Conservation (phyloP, 2,888 invertebrate species). For the Balanococcus diminutus region DNA sequence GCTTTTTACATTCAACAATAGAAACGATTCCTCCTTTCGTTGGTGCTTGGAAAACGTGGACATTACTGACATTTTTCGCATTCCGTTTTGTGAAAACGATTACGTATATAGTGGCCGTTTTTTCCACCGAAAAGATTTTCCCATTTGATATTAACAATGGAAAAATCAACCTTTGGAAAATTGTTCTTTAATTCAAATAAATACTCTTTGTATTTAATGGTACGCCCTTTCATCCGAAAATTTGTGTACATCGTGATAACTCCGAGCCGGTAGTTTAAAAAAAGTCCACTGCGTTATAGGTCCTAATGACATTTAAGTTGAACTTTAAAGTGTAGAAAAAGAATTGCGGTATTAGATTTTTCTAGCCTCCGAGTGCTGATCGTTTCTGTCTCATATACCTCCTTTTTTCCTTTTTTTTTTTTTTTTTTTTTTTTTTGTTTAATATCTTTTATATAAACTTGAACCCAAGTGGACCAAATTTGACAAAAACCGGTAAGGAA, state of each 20-base stretch:
- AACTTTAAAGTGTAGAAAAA: slow-evolving; percentile 18
- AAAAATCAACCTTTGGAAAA: slow-evolving; percentile 47
- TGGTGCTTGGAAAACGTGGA: slow-evolving; percentile 5
- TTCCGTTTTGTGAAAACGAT: slow-evolving; percentile 26
- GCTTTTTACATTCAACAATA: slow-evolving; percentile 21
- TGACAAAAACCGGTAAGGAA: background rate
- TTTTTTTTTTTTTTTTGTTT: background rate
- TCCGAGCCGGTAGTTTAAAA: background rate
- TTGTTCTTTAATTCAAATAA: slow-evolving; percentile 48
- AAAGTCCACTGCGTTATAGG: background rate
- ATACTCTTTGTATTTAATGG: slow-evolving; percentile 44
- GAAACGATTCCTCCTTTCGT: background rate
- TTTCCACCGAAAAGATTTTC: slow-evolving; percentile 47
- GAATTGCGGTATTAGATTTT: slow-evolving; percentile 10
- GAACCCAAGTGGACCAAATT: slow-evolving; percentile 26
- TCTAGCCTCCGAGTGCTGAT: slow-evolving; percentile 21
- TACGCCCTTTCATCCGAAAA: slow-evolving; percentile 31
- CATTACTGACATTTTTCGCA: slow-evolving; percentile 37
- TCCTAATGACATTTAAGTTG: slow-evolving; percentile 29
- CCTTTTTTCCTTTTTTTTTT: background rate
- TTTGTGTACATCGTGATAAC: slow-evolving; percentile 35
- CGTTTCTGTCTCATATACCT: too few species aligned
- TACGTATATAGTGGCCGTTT: slow-evolving; percentile 33
- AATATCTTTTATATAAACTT: slow-evolving; percentile 25
- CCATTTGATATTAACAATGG: slow-evolving; percentile 47